Base-by-base conservation (phyloP, 2,797 vertebrate genomes). In the Lagorchestes hirsutus region DNA sequence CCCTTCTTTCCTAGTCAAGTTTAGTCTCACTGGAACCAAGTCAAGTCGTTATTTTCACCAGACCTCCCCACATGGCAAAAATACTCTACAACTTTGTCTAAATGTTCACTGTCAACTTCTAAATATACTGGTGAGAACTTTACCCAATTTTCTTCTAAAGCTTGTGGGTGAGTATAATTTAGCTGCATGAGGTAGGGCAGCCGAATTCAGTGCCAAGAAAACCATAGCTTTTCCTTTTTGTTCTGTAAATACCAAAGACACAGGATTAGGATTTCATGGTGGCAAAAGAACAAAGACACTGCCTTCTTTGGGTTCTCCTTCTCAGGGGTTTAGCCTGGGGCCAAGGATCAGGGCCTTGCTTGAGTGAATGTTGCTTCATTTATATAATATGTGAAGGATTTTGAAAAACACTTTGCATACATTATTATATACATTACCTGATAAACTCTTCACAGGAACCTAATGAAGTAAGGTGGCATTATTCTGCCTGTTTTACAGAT, bases 151-250 rank as follows among this genome's bases (percentile, higher is more conserved):
- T 96, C 96, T 92, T 95, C 96, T 97, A 96, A 46, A 93, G 67
- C 94, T 96, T 31, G 94, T 91, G 91, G 91, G 74, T 4, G 46
- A 93, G 58, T 93, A 92, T 95, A 55, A 97, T 94, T 97, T 96
- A 95, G 93, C 82, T 94, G 74, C 55, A 55, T 9, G 82, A 93
- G 29, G 95, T 56, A 0, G 94, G 93, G 87, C 34, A 96, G 97
- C 97, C 97, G 95, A 96, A 97, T 97, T 97, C 96, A 97, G 92
- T 90, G 91, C 94, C 3, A 92, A 96, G 91, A 95, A 97, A 98
- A 97, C 57, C 96, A 95, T 28, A 90, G 55, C 92, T 97, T 97
- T 98, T 94, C 96, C 96, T 98, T 98, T 96, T 58, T 92, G 96
- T 74, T 96, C 91, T 95, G 94, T 97, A 98, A 97, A 98, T 94